Evolutionary conservation across 53 echinoderm and acorn worm genomes (phyloP).

Genomic region (Echinometra lucunter): DNA sequence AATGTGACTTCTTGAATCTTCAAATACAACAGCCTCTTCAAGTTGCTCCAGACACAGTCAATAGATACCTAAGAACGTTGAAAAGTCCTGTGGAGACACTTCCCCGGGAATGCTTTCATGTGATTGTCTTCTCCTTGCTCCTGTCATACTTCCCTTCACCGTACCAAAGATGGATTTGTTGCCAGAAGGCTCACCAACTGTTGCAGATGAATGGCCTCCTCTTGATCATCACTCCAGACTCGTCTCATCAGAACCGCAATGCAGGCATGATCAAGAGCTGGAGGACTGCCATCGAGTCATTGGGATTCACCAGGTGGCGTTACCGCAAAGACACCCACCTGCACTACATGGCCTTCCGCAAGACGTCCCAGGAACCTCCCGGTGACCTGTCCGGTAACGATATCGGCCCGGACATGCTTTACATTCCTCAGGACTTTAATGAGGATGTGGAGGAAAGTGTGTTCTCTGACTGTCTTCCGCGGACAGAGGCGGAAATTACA

Average conservation of each 20-base stretch:
- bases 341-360: conserved; percentile 99
- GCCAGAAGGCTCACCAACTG: conserved; percentile 98
- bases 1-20: conserved; percentile 97
- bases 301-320: conserved; percentile 93
- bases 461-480: conserved; percentile 78
- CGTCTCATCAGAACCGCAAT: conserved; percentile 90
- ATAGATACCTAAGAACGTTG: conserved; percentile 92
- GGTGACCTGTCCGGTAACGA: conserved; percentile 69
- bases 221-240: conserved; percentile 95
- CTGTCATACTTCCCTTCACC: conserved; percentile 99
- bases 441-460: conserved; percentile 95
- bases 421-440: conserved; percentile 97
- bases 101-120: conserved; percentile 95
- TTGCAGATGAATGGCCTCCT: conserved; percentile 93
- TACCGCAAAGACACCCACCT: conserved; percentile 92
- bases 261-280: conserved; percentile 95
- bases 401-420: conserved; percentile 88
- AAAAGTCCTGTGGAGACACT: conserved; percentile 94
- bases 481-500: conserved; percentile 70
- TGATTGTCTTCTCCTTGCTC: conserved; percentile 94
- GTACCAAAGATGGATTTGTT: conserved; percentile 98
- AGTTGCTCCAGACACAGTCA: conserved; percentile 92
- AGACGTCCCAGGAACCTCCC: conserved; percentile 76
- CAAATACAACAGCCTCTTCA: conserved; percentile 93
- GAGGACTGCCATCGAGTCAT: conserved; percentile 88